phyloP scores from a whole-genome alignment of 2,888 invertebrate genomes.

The Dicyrtoma fusca region DNA sequence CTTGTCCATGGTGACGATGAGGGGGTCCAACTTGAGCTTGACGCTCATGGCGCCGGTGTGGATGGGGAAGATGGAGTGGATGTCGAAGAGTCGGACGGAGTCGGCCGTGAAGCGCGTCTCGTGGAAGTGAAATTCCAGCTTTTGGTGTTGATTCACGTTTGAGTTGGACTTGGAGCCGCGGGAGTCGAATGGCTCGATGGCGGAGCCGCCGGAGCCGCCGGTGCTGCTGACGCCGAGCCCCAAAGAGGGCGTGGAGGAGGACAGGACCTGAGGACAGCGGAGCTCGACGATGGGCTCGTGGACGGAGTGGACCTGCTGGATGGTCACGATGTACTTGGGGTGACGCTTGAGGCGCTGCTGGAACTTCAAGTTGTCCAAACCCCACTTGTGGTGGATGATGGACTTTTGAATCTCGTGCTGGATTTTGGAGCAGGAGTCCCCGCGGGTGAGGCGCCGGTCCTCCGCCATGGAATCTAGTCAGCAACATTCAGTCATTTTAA shows the following conservation, averaged over 20 bases:
- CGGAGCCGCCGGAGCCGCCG: background rate
- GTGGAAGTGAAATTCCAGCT: conserved; percentile 51
- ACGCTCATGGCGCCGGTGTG: conserved; percentile 51
- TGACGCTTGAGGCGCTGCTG: conserved; percentile 52
- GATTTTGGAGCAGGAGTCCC: conserved; percentile 45
- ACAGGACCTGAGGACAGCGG: conserved; percentile 41
- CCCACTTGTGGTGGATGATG: conserved; percentile 50
- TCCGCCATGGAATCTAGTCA: too few species aligned
- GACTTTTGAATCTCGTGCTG: conserved; percentile 52
- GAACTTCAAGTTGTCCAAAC: conserved; percentile 50
- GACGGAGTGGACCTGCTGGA: conserved; percentile 45
- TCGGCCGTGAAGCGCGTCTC: conserved; percentile 51
- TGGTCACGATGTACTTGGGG: conserved; percentile 53
- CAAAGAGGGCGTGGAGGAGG: conserved; percentile 27
- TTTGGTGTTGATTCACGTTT: conserved; percentile 31
- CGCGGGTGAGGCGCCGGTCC: background rate
- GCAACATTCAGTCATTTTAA: too few species aligned
- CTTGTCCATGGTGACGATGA: conserved; percentile 49
- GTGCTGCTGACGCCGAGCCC: conserved; percentile 10
- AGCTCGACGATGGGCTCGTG: conserved; percentile 54
- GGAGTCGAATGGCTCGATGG: background rate
- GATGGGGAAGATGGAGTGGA: conserved; percentile 55
- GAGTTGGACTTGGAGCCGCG: background rate
- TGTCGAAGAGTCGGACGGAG: conserved; percentile 55
- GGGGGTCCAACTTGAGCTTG: conserved; percentile 51